A percentile compares a stretch with the other conserved stretches of the same genome.
Evolutionary conservation across 2,888 invertebrate species (phyloP).

Genomic region (Lithophane socia): DNA sequence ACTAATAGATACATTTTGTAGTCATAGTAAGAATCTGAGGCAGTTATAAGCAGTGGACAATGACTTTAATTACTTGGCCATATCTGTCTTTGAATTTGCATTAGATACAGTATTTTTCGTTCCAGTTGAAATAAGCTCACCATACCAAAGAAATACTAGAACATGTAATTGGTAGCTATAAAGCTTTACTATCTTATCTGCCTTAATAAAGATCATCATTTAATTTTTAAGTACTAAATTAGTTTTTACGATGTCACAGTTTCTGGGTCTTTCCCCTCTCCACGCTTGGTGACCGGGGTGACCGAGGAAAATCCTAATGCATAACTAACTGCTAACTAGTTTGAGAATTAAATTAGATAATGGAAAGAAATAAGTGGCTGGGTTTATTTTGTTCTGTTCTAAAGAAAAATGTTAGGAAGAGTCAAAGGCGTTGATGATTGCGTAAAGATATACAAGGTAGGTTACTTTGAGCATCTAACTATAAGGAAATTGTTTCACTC

Average conservation of each 20-base stretch:
- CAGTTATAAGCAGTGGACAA: not conserved
- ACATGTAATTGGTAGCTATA: not conserved
- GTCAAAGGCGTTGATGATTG: not conserved
- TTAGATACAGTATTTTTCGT: not conserved
- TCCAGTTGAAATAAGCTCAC: not conserved
- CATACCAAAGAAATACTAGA: not conserved
- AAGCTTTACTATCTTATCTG: conserved; percentile 21
- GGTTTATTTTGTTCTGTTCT: not conserved
- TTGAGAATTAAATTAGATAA: conserved; percentile 9
- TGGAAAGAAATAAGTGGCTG: not conserved
- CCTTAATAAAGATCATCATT: conserved; percentile 32
- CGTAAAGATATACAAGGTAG: not conserved
- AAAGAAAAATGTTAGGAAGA: not conserved
- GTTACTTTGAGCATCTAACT: conserved; percentile 12
- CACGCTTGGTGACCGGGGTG: conserved; percentile 37
- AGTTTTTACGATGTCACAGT: conserved; percentile 63
- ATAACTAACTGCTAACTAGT: conserved; percentile 37
- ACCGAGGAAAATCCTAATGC: conserved; percentile 32
- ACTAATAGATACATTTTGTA: not conserved
- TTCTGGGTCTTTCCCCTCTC: conserved; percentile 41
- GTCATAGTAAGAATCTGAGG: no score
- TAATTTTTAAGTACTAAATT: conserved; percentile 31
- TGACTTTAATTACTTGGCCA: not conserved
- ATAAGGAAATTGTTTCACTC: not conserved
- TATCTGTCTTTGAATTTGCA: not conserved